Conservation (phyloP, 2,888 invertebrate species). For the Acanthosoma haemorrhoidale region DNA sequence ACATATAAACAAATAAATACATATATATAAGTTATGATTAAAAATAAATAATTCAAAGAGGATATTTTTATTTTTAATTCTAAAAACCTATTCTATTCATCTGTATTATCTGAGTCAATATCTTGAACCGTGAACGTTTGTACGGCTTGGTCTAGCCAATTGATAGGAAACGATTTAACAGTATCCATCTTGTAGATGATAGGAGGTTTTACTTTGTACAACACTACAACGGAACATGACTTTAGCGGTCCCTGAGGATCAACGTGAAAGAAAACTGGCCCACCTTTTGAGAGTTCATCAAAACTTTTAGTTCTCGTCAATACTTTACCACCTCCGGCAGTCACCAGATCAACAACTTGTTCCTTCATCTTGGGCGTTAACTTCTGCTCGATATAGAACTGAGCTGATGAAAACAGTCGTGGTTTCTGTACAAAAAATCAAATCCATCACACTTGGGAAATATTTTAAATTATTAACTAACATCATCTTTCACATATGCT, state of each 20-base stretch:
- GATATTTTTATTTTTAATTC: no score
- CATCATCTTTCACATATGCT: background rate
- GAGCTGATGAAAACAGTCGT: background rate
- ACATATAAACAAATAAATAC: background rate
- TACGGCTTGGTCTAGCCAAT: background rate
- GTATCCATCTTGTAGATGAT: background rate
- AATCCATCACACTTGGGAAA: background rate
- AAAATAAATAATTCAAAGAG: background rate
- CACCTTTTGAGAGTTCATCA: background rate
- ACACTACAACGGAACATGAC: background rate
- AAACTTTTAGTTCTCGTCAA: background rate
- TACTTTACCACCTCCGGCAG: slow-evolving; percentile 18
- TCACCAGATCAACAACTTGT: background rate
- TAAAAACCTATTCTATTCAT: no score
- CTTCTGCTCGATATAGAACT: slow-evolving; percentile 5
- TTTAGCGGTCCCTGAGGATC: background rate
- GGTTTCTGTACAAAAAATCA: slow-evolving; percentile 7
- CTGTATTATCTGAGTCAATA: background rate
- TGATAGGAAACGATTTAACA: background rate
- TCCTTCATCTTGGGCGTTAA: background rate
- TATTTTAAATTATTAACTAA: background rate
- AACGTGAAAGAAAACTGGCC: slow-evolving; percentile 4
- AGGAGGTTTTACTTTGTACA: background rate
- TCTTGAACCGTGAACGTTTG: background rate
- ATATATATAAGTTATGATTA: no score